Conservation (phyloP, 2,113 vertebrate species). For the Pao palembangensis region DNA sequence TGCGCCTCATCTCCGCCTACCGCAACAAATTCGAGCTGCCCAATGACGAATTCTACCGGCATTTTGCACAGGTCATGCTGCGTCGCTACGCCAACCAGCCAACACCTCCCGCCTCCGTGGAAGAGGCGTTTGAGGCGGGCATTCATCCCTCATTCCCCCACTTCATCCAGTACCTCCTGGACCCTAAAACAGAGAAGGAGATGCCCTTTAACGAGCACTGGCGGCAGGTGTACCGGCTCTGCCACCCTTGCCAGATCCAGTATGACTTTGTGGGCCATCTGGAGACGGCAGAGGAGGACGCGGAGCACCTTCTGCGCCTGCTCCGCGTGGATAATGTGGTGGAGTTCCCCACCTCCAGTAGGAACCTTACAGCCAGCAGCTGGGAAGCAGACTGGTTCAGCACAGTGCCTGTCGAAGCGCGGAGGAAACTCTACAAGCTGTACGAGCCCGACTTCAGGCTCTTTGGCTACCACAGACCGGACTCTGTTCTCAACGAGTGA, state of each 20-base stretch:
- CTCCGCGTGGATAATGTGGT: constrained; percentile 87
- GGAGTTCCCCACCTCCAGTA: constrained; percentile 86
- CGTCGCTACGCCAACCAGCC: constrained; percentile 83
- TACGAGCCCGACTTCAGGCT: constrained; percentile 94
- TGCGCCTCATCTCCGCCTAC: constrained; percentile 95
- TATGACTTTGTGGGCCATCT: constrained; percentile 97
- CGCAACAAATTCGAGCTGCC: constrained; percentile 92
- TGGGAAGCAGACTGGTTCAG: constrained; percentile 93
- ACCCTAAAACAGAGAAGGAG: constrained; percentile 87
- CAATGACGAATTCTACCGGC: constrained; percentile 91
- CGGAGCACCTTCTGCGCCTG: constrained; percentile 84
- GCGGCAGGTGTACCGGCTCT: constrained; percentile 90
- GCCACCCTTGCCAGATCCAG: constrained; percentile 97
- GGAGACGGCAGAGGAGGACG: constrained; percentile 90
- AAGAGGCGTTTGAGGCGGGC: constrained; percentile 83
- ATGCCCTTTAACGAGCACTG: constrained; percentile 96
- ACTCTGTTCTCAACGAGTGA: constrained; percentile 85
- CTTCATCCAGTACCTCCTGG: constrained; percentile 94
- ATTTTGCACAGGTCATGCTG: constrained; percentile 87
- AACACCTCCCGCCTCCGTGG: constrained; percentile 80
- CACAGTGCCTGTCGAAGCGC: constrained; percentile 81
- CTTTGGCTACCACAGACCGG: constrained; percentile 92
- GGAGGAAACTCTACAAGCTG: constrained; percentile 88
- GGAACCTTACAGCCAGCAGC: constrained; percentile 87
- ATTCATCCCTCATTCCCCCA: constrained; percentile 85